Evolutionary conservation across 2,797 vertebrate genomes (phyloP), one percentile per base, ranked within the genome.

Genomic region (Chloroceryle inda): DNA sequence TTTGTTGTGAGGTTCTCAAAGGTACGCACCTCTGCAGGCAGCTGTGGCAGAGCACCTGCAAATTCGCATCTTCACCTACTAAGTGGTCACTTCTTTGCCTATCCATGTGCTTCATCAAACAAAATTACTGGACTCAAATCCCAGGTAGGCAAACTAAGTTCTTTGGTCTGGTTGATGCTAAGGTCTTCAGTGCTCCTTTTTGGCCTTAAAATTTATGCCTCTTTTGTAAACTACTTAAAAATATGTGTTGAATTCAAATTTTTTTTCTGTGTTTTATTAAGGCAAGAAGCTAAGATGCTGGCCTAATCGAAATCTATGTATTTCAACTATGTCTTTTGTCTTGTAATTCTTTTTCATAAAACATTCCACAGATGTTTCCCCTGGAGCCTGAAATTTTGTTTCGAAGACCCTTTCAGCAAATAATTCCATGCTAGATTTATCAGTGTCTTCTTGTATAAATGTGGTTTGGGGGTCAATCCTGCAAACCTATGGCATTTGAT

Each of bases 351-450:
- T 89, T 92, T 88, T 66, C 82, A 20, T 69, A 84, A 83, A 84
- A 69, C 82, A 86, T 92, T 95, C 90, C 90, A 59, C 47, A 44
- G 66, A 88, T 88, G 37, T 90, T 96, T 96, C 81, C 80, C 89
- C 76, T 47, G 58, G 24, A 94, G 85, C 88, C 81, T 96, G 58
- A 88, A 90, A 86, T 73, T 86, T 90, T 86, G 53, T 78, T 94
- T 92, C 59, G 88, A 90, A 95, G 79, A 47, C 6, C 0, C 45
- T 90, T 94, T 86, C 73, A 93, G 76, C 83, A 92, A 84, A 86
- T 90, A 69, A 7, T 94, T 94, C 40, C 0, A 0, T 68, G 63
- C 69, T 86, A 53, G 49, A 84, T 88, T 89, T 75, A 72, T 88
- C 92, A 69, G 35, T 47, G 23, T 77, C 50, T 44, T 88, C 66